These are phyloP conservation scores for Parauchenoglanis punctatus DNA, from an alignment of 2,797 vertebrate genomes.

Conservation along the genomic window DNA sequence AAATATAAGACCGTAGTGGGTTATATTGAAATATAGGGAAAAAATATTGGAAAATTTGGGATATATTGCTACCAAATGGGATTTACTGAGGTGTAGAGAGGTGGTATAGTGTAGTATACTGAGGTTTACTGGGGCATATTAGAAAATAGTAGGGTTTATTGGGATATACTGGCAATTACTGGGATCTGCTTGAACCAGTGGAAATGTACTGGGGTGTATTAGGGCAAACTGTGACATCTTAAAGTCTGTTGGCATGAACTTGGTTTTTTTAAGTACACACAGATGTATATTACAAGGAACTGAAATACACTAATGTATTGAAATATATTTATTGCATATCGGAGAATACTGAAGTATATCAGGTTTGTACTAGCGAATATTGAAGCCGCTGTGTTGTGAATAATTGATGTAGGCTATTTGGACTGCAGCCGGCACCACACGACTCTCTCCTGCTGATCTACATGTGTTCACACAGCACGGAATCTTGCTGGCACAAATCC, in stretches of 20 bases:
- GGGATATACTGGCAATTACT: background rate
- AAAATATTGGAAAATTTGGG: background rate
- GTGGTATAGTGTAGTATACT: background rate
- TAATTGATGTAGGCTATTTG: conserved; percentile 78
- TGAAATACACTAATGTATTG: background rate
- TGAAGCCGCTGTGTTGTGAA: conserved; percentile 65
- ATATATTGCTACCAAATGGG: background rate
- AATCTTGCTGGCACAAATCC: conserved; percentile 63
- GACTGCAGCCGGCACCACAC: conserved; percentile 75
- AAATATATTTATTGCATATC: background rate
- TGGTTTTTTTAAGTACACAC: background rate
- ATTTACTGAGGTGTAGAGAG: background rate
- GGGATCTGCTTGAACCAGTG: background rate
- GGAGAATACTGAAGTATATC: background rate
- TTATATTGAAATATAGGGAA: too few species aligned
- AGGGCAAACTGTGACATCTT: background rate
- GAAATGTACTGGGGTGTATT: background rate
- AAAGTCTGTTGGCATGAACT: background rate
- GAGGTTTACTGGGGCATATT: background rate
- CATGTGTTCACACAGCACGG: conserved; percentile 83
- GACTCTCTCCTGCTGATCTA: conserved; percentile 79
- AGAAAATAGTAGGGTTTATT: background rate
- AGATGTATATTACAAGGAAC: background rate
- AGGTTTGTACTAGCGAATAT: background rate
- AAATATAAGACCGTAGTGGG: too few species aligned